These are phyloP conservation scores for Pseudochirops cupreus DNA, from an alignment of 2,797 vertebrate species.

Conservation along the genomic window DNA sequence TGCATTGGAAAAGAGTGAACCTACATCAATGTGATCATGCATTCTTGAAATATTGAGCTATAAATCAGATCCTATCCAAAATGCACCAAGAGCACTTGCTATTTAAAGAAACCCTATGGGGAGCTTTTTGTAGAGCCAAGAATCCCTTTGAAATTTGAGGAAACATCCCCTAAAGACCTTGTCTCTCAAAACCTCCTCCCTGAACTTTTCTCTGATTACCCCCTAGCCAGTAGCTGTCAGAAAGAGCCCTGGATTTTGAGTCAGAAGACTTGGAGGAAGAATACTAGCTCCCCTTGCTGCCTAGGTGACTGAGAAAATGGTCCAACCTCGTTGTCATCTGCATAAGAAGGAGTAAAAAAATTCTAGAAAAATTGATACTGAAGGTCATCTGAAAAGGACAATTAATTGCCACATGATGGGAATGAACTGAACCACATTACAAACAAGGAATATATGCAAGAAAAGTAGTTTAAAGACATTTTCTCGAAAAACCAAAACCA, in stretches of 20 bases:
- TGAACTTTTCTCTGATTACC: neutral
- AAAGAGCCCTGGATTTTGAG: neutral
- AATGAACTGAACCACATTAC: neutral
- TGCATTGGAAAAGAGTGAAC: neutral
- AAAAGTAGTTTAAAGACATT: neutral
- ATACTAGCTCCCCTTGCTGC: neutral
- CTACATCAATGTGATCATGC: neutral
- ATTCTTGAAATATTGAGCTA: neutral
- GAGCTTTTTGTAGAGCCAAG: neutral
- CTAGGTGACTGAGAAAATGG: neutral
- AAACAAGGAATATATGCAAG: neutral
- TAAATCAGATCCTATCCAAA: neutral
- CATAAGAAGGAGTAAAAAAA: neutral
- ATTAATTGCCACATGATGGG: neutral
- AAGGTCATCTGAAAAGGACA: neutral
- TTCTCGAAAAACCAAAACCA: neutral
- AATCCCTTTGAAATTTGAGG: neutral
- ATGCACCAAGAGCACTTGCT: neutral
- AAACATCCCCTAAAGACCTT: neutral
- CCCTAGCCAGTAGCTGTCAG: neutral
- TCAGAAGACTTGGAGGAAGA: neutral
- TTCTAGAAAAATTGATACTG: neutral
- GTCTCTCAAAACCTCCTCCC: neutral
- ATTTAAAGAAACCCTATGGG: neutral
- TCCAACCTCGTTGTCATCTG: neutral